Conservation (phyloP, 2,888 invertebrate species). For the Listrodromus nycthemerus region DNA sequence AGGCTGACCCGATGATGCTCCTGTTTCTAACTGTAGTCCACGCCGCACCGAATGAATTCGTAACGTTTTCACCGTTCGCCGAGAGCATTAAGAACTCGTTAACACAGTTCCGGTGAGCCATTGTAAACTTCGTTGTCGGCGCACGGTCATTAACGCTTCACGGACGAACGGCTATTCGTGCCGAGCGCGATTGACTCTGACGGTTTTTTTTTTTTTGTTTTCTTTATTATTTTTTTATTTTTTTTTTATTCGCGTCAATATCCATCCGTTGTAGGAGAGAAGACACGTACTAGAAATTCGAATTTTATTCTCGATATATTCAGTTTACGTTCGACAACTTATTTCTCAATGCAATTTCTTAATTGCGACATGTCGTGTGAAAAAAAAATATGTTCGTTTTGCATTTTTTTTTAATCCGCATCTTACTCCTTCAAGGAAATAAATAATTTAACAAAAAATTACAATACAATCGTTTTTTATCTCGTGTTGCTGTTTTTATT, state of each 20-base stretch:
- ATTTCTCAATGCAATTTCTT: too few relatives aligned
- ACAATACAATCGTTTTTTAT: too few relatives aligned
- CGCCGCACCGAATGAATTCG: constrained; percentile 28
- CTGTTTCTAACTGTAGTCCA: constrained; percentile 8
- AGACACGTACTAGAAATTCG: neutral
- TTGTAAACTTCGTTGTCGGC: constrained; percentile 27
- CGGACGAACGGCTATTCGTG: constrained; percentile 56
- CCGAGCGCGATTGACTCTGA: constrained; percentile 29
- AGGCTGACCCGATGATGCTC: constrained; percentile 37
- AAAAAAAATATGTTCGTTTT: too few relatives aligned
- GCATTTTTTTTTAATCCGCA: too few relatives aligned
- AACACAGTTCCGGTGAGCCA: constrained; percentile 56
- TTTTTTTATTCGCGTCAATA: neutral
- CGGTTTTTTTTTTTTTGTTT: neutral
- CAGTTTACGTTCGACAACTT: too few relatives aligned
- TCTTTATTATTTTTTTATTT: neutral
- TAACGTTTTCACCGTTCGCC: constrained; percentile 24
- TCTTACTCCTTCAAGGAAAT: too few relatives aligned
- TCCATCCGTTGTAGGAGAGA: neutral
- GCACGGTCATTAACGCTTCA: constrained; percentile 59
- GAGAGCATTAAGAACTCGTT: constrained; percentile 60
- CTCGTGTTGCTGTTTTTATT: too few relatives aligned
- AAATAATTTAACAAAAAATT: too few relatives aligned
- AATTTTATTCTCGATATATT: too few relatives aligned
- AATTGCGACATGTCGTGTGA: too few relatives aligned